These are phyloP conservation scores for Siderastrea radians DNA, from an alignment of 92 coral and sea anemone species.

Conservation along the genomic window DNA sequence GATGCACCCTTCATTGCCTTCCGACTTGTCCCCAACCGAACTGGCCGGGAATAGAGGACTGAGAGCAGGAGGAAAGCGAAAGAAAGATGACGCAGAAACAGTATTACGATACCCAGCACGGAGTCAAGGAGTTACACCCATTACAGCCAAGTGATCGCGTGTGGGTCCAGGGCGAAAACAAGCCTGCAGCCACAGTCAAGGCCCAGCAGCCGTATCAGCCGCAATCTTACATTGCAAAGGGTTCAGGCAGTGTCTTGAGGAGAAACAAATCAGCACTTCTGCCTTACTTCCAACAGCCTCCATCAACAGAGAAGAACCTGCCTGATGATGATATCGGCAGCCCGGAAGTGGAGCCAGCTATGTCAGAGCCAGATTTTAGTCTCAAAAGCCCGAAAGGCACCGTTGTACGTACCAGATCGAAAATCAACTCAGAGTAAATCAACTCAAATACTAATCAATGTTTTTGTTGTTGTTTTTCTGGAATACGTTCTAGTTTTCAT, in stretches of 20 bases:
- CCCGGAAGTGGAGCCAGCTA: slow-evolving; percentile 7
- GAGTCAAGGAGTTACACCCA: slow-evolving; percentile 13
- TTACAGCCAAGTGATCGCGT: not conserved
- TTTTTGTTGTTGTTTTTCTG: no score
- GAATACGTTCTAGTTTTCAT: no score
- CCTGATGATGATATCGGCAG: not conserved
- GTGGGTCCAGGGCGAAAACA: slow-evolving; percentile 10
- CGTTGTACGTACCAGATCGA: not conserved
- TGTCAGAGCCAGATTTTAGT: not conserved
- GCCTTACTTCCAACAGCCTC: slow-evolving; percentile 11
- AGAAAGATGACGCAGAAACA: not conserved
- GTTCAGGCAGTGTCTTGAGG: slow-evolving; percentile 1
- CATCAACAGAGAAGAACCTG: not conserved
- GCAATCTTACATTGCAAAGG: not conserved
- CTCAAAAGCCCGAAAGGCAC: slow-evolving; percentile 11
- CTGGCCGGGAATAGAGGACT: slow-evolving; percentile 21
- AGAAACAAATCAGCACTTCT: not conserved
- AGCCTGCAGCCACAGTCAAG: slow-evolving; percentile 1
- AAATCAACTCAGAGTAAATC: no score
- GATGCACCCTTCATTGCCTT: slow-evolving; percentile 1
- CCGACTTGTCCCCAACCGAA: not conserved
- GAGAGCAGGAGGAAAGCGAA: not conserved
- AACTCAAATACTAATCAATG: no score
- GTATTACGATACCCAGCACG: not conserved
- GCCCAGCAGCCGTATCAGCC: not conserved